Percentiles rank a stretch among this genome's conserved stretches.
Evolutionary conservation across 2,888 invertebrate species (phyloP).

Genomic region (Patella pellucida): DNA sequence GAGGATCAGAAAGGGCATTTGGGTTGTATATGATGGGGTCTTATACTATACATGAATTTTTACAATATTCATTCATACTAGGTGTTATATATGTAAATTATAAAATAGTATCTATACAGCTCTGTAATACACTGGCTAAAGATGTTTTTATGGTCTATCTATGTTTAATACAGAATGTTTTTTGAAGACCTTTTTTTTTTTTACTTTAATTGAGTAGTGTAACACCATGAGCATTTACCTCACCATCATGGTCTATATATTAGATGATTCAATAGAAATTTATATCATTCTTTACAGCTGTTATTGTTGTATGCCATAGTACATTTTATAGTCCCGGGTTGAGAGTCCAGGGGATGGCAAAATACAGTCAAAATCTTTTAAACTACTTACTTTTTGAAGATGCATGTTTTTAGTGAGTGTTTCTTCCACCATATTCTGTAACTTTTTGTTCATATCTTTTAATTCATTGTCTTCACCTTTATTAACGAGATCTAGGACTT

Average conservation of each 20-base stretch:
- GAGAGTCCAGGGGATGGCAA: too few species aligned
- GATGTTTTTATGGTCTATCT: too few species aligned
- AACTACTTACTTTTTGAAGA: slow-evolving; percentile 69
- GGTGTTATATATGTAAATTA: too few species aligned
- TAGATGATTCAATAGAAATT: neutral
- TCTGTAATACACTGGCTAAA: too few species aligned
- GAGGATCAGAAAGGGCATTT: too few species aligned
- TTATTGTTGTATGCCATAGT: neutral
- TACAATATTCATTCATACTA: too few species aligned
- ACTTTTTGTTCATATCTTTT: slow-evolving; percentile 69
- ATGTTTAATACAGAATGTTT: too few species aligned
- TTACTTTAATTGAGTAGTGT: neutral
- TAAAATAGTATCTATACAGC: too few species aligned
- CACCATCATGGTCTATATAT: neutral
- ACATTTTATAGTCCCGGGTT: too few species aligned
- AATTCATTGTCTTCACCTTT: slow-evolving; percentile 69
- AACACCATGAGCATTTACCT: neutral
- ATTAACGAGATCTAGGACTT: slow-evolving; percentile 71
- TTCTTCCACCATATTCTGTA: slow-evolving; percentile 74
- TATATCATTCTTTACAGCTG: neutral
- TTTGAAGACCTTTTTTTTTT: too few species aligned
- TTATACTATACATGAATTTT: too few species aligned
- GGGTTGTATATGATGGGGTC: too few species aligned
- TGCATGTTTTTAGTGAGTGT: slow-evolving; percentile 75
- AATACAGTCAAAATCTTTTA: neutral